Evolutionary conservation across 1,140 invertebrate genomes (phyloP).

Genomic region (Epicauta chinensis): DNA sequence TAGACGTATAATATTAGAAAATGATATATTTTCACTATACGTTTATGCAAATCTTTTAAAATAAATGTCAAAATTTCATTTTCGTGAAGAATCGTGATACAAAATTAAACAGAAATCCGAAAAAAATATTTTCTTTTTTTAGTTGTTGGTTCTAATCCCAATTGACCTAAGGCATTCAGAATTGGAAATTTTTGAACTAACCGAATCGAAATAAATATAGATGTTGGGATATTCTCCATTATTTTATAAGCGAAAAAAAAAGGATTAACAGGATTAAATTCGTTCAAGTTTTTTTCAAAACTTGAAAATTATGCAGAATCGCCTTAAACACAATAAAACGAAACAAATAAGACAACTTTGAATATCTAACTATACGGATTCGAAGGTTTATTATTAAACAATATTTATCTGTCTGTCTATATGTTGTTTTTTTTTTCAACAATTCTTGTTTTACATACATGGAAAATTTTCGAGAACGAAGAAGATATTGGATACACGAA

Average conservation of each 20-base stretch:
- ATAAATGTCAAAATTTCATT: slow-evolving; percentile 16
- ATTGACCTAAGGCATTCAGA: not conserved
- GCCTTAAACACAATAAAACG: not conserved
- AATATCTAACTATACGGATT: slow-evolving; percentile 13
- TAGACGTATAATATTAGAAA: slow-evolving; percentile 7
- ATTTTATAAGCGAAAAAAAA: no score
- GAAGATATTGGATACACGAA: not conserved
- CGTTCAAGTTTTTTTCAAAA: slow-evolving; percentile 4
- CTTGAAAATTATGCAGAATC: slow-evolving; percentile 12
- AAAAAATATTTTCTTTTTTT: no score
- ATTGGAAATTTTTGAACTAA: not conserved
- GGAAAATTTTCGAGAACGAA: no score
- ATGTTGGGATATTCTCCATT: slow-evolving; percentile 1
- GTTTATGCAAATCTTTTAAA: slow-evolving; percentile 9
- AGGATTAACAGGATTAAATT: slow-evolving; percentile 11
- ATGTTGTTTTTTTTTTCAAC: no score
- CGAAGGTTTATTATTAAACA: slow-evolving; percentile 13
- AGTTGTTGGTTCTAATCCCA: not conserved
- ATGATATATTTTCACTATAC: slow-evolving; percentile 12
- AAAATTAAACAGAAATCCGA: slow-evolving; percentile 9
- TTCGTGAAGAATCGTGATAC: not conserved
- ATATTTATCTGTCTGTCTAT: not conserved
- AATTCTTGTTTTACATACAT: no score
- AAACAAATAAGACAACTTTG: slow-evolving; percentile 8
- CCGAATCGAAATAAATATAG: slow-evolving; percentile 10